These are phyloP conservation scores for Dione vanillae DNA, from an alignment of 2,888 invertebrate species.

Conservation along the genomic window DNA sequence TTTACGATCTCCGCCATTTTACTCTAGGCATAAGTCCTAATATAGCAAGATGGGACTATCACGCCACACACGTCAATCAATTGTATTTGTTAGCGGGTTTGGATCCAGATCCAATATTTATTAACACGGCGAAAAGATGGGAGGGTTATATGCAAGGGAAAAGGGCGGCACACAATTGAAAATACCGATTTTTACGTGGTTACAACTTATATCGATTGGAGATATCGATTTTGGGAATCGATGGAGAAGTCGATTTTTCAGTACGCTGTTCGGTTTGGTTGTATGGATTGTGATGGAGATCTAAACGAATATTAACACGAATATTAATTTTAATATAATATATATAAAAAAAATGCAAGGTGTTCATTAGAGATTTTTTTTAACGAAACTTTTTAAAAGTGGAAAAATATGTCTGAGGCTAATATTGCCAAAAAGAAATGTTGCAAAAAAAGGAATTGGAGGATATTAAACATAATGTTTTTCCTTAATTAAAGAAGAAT, in stretches of 20 bases:
- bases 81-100: slow-evolving; percentile 94
- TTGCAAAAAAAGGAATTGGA: background rate
- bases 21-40: slow-evolving; percentile 95
- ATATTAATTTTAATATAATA: background rate
- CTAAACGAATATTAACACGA: background rate
- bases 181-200: background rate
- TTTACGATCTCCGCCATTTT: slow-evolving; percentile 97
- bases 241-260: background rate
- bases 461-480: background rate
- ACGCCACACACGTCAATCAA: slow-evolving; percentile 99
- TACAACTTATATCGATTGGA: background rate
- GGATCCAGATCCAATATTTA: slow-evolving; percentile 91
- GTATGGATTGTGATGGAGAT: background rate
- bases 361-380: no score
- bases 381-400: background rate
- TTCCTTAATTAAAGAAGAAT: background rate
- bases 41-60: slow-evolving; percentile 99
- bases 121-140: slow-evolving; percentile 95
- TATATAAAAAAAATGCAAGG: no score
- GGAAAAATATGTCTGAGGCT: background rate
- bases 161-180: slow-evolving; percentile 95
- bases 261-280: background rate
- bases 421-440: slow-evolving; percentile 2
- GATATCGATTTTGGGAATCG: slow-evolving; percentile 10
- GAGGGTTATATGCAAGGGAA: slow-evolving; percentile 98